Percentiles rank a stretch among this genome's conserved stretches.
These are phyloP conservation scores for Coluber constrictor DNA, from an alignment of 2,797 vertebrate genomes.

Conservation along the genomic window DNA sequence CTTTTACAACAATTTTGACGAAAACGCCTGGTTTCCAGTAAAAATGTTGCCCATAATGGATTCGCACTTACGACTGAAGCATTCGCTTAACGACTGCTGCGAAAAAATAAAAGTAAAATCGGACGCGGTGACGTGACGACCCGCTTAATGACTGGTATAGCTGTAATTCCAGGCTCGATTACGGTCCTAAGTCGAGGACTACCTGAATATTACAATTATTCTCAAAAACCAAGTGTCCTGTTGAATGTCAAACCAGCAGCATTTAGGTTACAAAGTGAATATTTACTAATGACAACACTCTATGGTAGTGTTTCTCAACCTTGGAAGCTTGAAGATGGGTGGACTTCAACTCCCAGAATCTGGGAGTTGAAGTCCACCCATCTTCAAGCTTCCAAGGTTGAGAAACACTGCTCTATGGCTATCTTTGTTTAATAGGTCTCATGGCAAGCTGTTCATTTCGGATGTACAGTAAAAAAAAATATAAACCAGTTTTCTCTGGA, in stretches of 20 bases:
- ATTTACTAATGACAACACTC: background rate
- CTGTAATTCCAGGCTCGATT: background rate
- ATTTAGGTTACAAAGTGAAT: background rate
- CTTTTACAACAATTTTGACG: background rate
- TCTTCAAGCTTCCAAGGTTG: too few relatives aligned
- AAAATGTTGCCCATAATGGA: background rate
- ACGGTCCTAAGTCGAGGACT: background rate
- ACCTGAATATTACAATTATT: background rate
- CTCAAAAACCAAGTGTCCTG: background rate
- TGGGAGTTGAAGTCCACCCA: too few relatives aligned
- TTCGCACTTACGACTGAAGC: too few relatives aligned
- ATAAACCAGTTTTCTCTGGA: too few relatives aligned
- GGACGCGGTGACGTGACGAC: rapidly evolving
- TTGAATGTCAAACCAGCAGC: background rate
- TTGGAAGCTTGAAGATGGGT: too few relatives aligned
- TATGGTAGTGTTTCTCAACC: too few relatives aligned
- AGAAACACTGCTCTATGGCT: background rate
- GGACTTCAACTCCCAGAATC: too few relatives aligned
- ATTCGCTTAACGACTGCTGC: background rate
- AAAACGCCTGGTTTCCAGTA: background rate
- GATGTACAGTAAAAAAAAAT: background rate
- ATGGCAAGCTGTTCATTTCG: background rate
- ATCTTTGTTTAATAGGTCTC: background rate
- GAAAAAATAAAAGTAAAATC: background rate
- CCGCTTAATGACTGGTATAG: background rate